Evolutionary conservation across 2,888 invertebrate species (phyloP).

Genomic region (Glaucopsyche alexis): DNA sequence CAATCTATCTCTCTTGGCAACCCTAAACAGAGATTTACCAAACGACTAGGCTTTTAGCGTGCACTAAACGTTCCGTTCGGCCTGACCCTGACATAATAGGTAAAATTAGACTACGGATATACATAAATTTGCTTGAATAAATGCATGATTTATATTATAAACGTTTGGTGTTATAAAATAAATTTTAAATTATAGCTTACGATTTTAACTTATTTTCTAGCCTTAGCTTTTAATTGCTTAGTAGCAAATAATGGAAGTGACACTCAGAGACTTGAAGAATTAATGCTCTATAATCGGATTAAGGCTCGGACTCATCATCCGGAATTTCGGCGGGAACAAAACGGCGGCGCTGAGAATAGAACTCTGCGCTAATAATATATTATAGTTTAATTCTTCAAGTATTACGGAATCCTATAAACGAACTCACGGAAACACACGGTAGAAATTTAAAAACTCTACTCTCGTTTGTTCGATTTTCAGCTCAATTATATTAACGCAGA

Average conservation of each 20-base stretch:
- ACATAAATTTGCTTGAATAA: background rate
- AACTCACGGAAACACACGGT: too few species aligned
- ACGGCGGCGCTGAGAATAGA: too few species aligned
- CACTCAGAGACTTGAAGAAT: background rate
- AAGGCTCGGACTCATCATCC: background rate
- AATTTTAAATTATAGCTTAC: background rate
- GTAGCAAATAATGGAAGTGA: background rate
- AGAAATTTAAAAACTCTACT: too few species aligned
- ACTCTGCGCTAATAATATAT: too few species aligned
- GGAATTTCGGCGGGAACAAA: too few species aligned
- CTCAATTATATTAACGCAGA: too few species aligned
- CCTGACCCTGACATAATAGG: constrained; percentile 13
- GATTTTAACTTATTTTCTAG: background rate
- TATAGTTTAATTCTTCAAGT: too few species aligned
- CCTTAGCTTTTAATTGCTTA: background rate
- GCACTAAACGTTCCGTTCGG: background rate
- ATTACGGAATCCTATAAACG: too few species aligned
- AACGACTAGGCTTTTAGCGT: constrained; percentile 8
- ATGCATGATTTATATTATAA: background rate
- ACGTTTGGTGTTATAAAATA: background rate
- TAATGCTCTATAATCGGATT: background rate
- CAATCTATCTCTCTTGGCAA: constrained; percentile 20
- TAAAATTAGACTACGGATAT: background rate
- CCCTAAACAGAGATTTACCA: background rate
- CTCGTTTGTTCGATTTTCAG: too few species aligned